A percentile compares a stretch with the other conserved stretches of the same genome.
These are phyloP conservation scores for Parapristionchus giblindavisi DNA, from an alignment of 2,888 invertebrate genomes.

Conservation along the genomic window DNA sequence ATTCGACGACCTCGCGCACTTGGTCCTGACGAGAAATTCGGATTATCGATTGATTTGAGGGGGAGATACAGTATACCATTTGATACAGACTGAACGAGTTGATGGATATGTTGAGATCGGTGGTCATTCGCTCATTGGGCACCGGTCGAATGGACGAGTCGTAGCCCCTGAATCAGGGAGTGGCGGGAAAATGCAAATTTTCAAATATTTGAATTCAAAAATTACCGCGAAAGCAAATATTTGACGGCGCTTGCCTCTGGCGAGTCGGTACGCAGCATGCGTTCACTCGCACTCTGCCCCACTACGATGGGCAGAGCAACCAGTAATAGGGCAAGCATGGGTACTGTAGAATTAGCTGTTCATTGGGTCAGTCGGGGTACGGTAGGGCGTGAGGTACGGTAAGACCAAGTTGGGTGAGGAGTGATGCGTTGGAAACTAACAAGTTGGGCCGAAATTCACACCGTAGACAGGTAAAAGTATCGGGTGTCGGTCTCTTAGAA, in stretches of 20 bases:
- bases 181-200: neutral
- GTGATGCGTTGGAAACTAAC: no score
- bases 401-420: no score
- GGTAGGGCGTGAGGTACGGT: no score
- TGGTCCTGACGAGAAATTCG: conserved; percentile 44
- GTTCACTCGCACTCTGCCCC: no score
- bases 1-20: conserved; percentile 49
- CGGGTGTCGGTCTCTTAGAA: no score
- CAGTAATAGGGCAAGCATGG: no score
- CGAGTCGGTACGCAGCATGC: neutral
- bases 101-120: conserved; percentile 26
- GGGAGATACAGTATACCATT: neutral
- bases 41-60: neutral
- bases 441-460: no score
- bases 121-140: neutral
- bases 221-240: conserved; percentile 7
- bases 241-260: neutral
- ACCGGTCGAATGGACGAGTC: conserved; percentile 28
- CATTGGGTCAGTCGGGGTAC: no score
- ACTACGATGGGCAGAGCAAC: no score
- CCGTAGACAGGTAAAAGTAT: no score
- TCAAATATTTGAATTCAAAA: neutral
- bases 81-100: conserved; percentile 34
- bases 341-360: no score
- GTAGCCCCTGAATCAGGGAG: conserved; percentile 19